phyloP scores from a whole-genome alignment of 2,797 vertebrate species.

The Gymnothorax reevesii region DNA sequence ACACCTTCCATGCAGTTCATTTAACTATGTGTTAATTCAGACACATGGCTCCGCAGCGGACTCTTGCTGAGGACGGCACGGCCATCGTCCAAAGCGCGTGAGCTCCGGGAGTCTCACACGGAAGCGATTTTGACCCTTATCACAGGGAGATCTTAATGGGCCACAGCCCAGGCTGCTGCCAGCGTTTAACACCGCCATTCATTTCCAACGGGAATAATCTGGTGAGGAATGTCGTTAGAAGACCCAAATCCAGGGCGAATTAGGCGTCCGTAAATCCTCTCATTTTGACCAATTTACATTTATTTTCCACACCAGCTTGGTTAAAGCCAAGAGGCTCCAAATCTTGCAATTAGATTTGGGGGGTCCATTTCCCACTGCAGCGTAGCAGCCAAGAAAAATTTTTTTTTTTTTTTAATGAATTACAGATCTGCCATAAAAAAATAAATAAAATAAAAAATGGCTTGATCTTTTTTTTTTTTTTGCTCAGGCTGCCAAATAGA shows the following conservation, averaged over 20 bases:
- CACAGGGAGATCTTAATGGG: slow-evolving; percentile 14
- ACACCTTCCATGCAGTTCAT: neutral
- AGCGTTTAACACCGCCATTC: neutral
- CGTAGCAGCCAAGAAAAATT: neutral
- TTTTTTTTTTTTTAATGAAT: neutral
- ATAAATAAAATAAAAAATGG: neutral
- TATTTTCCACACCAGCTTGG: neutral
- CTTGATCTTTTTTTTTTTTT: neutral
- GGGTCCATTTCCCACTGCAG: too few relatives aligned
- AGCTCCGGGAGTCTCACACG: neutral
- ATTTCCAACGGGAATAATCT: neutral
- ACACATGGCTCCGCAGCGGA: neutral
- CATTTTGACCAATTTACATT: neutral
- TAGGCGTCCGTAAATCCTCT: neutral
- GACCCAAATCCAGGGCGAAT: neutral
- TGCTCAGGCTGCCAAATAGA: neutral
- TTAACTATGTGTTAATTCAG: neutral
- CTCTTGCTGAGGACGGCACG: neutral
- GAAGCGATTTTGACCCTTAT: slow-evolving; percentile 1
- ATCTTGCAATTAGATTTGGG: neutral
- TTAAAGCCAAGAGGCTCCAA: neutral
- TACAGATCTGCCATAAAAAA: neutral
- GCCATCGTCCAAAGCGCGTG: slow-evolving; percentile 5
- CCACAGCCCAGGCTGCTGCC: neutral
- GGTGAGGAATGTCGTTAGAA: neutral